Percentiles rank a stretch among this genome's conserved stretches.
These are phyloP conservation scores for Delphinus delphis DNA, from an alignment of 2,113 vertebrate genomes.

Conservation along the genomic window DNA sequence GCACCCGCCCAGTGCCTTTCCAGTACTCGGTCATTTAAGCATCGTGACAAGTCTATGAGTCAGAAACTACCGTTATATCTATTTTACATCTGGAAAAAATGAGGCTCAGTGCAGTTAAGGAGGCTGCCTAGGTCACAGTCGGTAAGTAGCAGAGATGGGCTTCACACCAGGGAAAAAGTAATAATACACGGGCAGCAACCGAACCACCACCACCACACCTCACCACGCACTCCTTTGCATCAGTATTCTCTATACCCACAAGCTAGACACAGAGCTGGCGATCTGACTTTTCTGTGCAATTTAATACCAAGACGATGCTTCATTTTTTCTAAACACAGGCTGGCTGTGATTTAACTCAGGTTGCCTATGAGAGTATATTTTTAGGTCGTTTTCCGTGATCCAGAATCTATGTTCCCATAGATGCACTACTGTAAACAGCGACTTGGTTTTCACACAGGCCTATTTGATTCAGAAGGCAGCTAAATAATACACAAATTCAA, in stretches of 20 bases:
- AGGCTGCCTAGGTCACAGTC: background rate
- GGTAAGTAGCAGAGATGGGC: background rate
- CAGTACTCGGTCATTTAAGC: background rate
- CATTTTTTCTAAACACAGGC: background rate
- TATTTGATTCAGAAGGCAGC: background rate
- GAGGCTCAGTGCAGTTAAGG: background rate
- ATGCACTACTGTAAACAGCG: background rate
- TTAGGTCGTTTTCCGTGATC: background rate
- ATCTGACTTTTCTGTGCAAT: background rate
- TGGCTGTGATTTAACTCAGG: background rate
- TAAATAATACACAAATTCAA: background rate
- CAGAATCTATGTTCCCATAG: background rate
- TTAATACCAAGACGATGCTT: background rate
- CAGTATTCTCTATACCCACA: background rate
- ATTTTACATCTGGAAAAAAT: conserved; percentile 13
- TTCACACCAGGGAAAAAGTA: background rate
- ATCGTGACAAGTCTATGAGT: conserved; percentile 21
- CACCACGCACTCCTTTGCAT: rapidly evolving
- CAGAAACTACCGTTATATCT: conserved; percentile 6
- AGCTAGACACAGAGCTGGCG: background rate
- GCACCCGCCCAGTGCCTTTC: background rate
- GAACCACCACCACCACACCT: background rate
- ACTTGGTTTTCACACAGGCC: background rate
- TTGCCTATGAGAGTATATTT: background rate
- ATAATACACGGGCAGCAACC: background rate